Percentiles rank a stretch among this genome's conserved stretches.
phyloP scores from a whole-genome alignment of 2,888 invertebrate species.

The Pocota personata region DNA sequence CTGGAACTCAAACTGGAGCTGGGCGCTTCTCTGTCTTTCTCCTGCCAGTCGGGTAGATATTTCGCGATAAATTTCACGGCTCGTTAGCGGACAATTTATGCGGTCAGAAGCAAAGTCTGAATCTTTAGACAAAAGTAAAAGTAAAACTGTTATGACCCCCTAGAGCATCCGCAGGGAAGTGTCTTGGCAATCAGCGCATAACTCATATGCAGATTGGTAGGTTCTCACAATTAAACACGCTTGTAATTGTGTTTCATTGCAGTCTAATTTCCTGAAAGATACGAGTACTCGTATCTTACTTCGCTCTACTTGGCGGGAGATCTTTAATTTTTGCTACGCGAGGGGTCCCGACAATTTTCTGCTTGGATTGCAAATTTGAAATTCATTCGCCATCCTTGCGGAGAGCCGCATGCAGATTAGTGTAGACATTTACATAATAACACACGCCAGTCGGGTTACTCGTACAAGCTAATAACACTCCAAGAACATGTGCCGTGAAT shows the following conservation, averaged over 20 bases:
- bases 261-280: slow-evolving; percentile 46
- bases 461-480: slow-evolving; percentile 69
- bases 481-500: slow-evolving; percentile 62
- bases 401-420: slow-evolving; percentile 47
- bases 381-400: slow-evolving; percentile 61
- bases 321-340: neutral
- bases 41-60: slow-evolving; percentile 32
- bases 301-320: slow-evolving; percentile 21
- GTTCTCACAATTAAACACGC: slow-evolving; percentile 59
- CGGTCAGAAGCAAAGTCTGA: slow-evolving; percentile 35
- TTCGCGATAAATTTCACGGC: slow-evolving; percentile 71
- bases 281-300: neutral
- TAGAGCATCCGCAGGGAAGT: neutral
- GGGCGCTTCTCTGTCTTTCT: slow-evolving; percentile 19
- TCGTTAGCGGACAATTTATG: slow-evolving; percentile 69
- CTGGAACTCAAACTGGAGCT: neutral
- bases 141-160: slow-evolving; percentile 37
- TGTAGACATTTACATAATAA: slow-evolving; percentile 70
- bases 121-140: slow-evolving; percentile 64
- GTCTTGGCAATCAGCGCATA: slow-evolving; percentile 52
- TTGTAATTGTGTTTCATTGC: slow-evolving; percentile 54
- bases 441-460: slow-evolving; percentile 51
- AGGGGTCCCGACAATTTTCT: slow-evolving; percentile 57
- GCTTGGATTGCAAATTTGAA: slow-evolving; percentile 63
- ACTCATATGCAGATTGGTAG: slow-evolving; percentile 51